Base-by-base conservation (phyloP, 2,888 invertebrate genomes). In the Brachyopa scutellaris region DNA sequence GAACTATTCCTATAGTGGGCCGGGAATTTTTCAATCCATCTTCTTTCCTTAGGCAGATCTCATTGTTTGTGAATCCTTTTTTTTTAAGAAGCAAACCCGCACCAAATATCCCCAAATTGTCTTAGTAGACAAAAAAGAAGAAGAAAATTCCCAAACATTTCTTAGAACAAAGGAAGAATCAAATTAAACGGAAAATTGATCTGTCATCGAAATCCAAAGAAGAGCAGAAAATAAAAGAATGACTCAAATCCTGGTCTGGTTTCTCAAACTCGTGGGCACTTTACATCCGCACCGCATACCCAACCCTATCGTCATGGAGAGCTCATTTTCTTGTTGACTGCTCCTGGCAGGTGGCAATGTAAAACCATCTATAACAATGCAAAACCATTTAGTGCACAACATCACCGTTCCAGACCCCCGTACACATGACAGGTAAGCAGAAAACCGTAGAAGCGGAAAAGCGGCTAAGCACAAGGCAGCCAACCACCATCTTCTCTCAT, bases 301-400 rank as follows among this genome's bases (percentile, higher is more conserved):
- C 47, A 55, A 47, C 9, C 13, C 61, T 8, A 15, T 40, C 15
- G 51, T 13, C 15, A 61, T 42, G 61, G 53, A 40, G 40, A 53
- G 62, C 53, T 72, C 36, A 73, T 53, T 72, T 72, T 72, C 49
- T 11, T 33, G 51, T 72, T 31, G 53, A 61, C 9, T 53, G 53
- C 23, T 23, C 51, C 23, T 29, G 21, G 15, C 47, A 73, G 64
- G 73, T 73, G 64, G 64, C 15, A 57, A 57, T 55, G 38, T 31
- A 47, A 47, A 57, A 45, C 55, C 33, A 33, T 69, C 66, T 69
- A 49, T 59, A 64, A 80, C 80, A 76, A 55, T 69, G 49, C 64
- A 76, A 51, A 80, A 76, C 57, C 80, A 57, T 74, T 80, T 80
- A 80, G 57, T 62, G 42, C 38, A 15, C 55, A 45, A 33, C 57